These are phyloP conservation scores for Polypterus senegalus DNA, from an alignment of 2,113 vertebrate species.

Conservation along the genomic window DNA sequence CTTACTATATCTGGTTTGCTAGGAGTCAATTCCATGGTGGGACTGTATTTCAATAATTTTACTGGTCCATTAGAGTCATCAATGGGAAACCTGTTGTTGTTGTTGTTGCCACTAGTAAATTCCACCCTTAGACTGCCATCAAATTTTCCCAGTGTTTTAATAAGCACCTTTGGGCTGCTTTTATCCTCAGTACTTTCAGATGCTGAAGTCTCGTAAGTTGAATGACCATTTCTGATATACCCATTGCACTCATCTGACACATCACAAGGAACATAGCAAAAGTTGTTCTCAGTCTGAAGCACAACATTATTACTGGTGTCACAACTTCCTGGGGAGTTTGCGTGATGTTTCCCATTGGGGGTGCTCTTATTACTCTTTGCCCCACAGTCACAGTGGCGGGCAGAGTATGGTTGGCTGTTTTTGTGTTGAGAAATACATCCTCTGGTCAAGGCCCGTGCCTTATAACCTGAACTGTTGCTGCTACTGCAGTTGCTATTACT, in stretches of 20 bases:
- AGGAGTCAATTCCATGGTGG: slow-evolving; percentile 49
- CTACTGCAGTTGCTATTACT: slow-evolving; percentile 24
- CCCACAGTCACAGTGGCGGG: slow-evolving; percentile 56
- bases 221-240: slow-evolving; percentile 49
- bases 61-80: slow-evolving; percentile 62
- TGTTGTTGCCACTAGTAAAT: slow-evolving; percentile 61
- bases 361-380: slow-evolving; percentile 48
- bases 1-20: slow-evolving; percentile 34
- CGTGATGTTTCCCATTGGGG: slow-evolving; percentile 41
- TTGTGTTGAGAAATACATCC: slow-evolving; percentile 80
- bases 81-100: slow-evolving; percentile 31
- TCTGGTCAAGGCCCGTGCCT: slow-evolving; percentile 62
- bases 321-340: slow-evolving; percentile 33
- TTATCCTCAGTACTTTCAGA: slow-evolving; percentile 49
- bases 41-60: slow-evolving; percentile 79
- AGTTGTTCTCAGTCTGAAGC: slow-evolving; percentile 48
- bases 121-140: slow-evolving; percentile 81
- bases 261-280: slow-evolving; percentile 42
- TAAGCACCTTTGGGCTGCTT: slow-evolving; percentile 79
- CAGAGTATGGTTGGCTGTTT: slow-evolving; percentile 60
- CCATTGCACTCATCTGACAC: slow-evolving; percentile 45
- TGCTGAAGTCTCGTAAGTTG: slow-evolving; percentile 30
- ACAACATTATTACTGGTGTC: slow-evolving; percentile 25
- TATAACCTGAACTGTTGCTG: slow-evolving; percentile 50
- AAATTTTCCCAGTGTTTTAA: slow-evolving; percentile 70